phyloP scores from a whole-genome alignment of 2,797 vertebrate species.

The Tokudaia muenninki region DNA sequence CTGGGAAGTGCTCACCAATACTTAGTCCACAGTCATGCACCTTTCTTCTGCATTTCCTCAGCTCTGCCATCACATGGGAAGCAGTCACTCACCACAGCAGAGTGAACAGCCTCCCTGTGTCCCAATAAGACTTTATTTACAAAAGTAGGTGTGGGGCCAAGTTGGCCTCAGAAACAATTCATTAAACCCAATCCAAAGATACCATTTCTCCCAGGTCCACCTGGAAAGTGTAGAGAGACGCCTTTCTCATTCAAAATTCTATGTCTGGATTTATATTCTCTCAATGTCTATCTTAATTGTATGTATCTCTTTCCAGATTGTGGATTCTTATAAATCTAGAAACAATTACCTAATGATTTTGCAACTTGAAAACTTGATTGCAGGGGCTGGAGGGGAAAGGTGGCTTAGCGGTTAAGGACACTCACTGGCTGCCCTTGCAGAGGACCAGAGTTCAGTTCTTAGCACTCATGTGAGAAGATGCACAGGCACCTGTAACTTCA shows the following conservation, averaged over 20 bases:
- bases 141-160: not conserved
- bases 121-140: not conserved
- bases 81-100: fast-evolving
- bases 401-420: not conserved
- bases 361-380: not conserved
- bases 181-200: too few species aligned
- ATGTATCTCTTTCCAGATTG: not conserved
- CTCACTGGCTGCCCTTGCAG: not conserved
- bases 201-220: not conserved
- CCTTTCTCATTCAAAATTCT: not conserved
- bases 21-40: fast-evolving
- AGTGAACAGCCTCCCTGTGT: too few species aligned
- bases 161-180: fast-evolving
- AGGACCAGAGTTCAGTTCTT: not conserved
- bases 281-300: not conserved
- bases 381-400: too few species aligned
- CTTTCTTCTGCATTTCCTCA: not conserved
- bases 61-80: too few species aligned
- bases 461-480: not conserved
- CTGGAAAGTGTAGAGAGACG: not conserved
- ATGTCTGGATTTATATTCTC: not conserved
- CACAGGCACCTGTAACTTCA: not conserved
- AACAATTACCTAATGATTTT: not conserved
- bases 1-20: not conserved
- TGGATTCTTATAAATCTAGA: not conserved